Evolutionary conservation across 2,113 vertebrate genomes (phyloP), one percentile per base, ranked within the genome.

Genomic region (Sardina pilchardus): DNA sequence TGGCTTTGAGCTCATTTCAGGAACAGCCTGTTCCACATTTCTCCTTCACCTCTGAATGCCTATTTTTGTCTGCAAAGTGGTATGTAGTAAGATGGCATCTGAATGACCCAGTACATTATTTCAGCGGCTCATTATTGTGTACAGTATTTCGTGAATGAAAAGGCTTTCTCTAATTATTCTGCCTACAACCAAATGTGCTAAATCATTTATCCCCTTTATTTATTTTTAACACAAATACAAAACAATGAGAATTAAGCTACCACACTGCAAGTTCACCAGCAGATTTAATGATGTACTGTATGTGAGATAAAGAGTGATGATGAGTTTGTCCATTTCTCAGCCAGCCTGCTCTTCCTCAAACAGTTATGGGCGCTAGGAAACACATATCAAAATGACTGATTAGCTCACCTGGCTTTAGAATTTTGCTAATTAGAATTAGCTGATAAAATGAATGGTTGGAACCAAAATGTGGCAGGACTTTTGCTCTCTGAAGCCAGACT

Each of bases 281-380:
- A 88, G 86, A 87, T 86, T 17, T 19, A 17, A 53, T 53, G 0
- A 4, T 86, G 86, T 87, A 36, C n/a, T n/a, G n/a, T n/a, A n/a
- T n/a, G n/a, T 84, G 83, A 86, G 87, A 91, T 88, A 45, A 45
- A 87, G 53, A 85, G 44, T 42, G 85, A 87, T 82, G 48, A 88
- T 86, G n/a, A 44, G 16, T 80, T 71, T 56, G 86, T 86, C 45
- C 80, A 81, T 87, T 86, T 47, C 82, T 87, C 80, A 81, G 85
- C 59, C 83, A 83, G 83, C 81, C 34, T 83, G 67, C 21, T 53
- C 63, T 36, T 83, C 21, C 53, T 21, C 53, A 24, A 59, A 5
- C 50, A 21, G 17, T 21, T 56, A 21, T 56, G 50, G 50, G 50
- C 17, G 53, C 21, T 24, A 59, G 21, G 53, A 24, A 59, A 59